A percentile compares a stretch with the other conserved stretches of the same genome.
Evolutionary conservation across 1,140 invertebrate species (phyloP).

Genomic region (Drosophila melanogaster): DNA sequence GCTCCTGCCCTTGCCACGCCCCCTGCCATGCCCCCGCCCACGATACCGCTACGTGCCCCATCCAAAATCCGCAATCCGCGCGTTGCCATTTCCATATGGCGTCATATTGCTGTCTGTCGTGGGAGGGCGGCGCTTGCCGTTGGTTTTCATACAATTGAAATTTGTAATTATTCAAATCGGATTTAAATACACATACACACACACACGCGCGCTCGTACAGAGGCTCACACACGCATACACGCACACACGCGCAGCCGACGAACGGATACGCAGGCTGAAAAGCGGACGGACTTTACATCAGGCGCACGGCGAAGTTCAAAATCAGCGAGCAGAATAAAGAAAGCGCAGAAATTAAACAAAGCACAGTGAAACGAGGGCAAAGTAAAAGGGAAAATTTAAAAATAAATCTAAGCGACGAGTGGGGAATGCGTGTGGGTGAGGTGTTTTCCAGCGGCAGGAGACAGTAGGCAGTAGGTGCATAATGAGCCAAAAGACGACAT

Average conservation of each 20-base stretch:
- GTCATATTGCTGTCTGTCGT: slow-evolving; percentile 72
- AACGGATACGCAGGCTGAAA: slow-evolving; percentile 44
- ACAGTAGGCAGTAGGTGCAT: slow-evolving; percentile 64
- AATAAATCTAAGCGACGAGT: background rate
- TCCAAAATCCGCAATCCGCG: slow-evolving; percentile 12
- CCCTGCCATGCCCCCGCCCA: background rate
- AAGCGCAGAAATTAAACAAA: slow-evolving; percentile 46
- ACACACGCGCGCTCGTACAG: slow-evolving; percentile 6
- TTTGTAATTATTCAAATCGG: slow-evolving; percentile 83
- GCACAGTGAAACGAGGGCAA: slow-evolving; percentile 12
- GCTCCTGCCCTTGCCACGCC: background rate
- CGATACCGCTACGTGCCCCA: no score
- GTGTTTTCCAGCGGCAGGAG: no score
- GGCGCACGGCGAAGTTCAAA: slow-evolving; percentile 45
- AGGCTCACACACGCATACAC: background rate
- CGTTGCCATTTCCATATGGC: slow-evolving; percentile 76
- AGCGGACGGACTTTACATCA: slow-evolving; percentile 16
- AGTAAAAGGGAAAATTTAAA: slow-evolving; percentile 1
- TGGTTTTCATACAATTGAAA: slow-evolving; percentile 77
- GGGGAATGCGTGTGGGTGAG: no score
- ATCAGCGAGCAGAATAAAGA: slow-evolving; percentile 37
- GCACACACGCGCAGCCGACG: background rate
- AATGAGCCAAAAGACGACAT: slow-evolving; percentile 59
- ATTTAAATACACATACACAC: slow-evolving; percentile 73
- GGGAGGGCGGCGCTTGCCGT: slow-evolving; percentile 15